These are phyloP conservation scores for Xestia xanthographa DNA, from an alignment of 2,888 invertebrate genomes.

Conservation along the genomic window DNA sequence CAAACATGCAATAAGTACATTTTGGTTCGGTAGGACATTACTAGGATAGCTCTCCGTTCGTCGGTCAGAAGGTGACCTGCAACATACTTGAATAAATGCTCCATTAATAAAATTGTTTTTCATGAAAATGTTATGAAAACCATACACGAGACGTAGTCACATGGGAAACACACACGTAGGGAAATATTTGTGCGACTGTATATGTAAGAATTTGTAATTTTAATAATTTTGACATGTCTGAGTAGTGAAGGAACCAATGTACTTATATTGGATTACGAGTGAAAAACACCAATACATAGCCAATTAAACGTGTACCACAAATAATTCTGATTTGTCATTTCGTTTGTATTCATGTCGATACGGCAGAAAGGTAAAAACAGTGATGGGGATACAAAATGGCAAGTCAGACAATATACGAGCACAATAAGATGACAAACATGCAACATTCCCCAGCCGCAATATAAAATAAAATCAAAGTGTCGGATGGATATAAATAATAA, in stretches of 20 bases:
- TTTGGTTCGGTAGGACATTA: constrained; percentile 72
- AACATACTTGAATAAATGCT: constrained; percentile 78
- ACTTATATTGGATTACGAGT: constrained; percentile 67
- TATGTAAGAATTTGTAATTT: constrained; percentile 59
- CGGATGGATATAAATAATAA: constrained; percentile 86
- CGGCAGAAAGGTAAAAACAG: constrained; percentile 24
- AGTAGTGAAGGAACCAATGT: constrained; percentile 72
- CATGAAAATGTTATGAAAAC: constrained; percentile 43
- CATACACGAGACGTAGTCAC: constrained; percentile 42
- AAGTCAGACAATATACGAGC: constrained; percentile 75
- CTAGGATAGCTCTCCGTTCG: constrained; percentile 74
- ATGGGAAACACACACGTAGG: constrained; percentile 47
- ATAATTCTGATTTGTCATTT: constrained; percentile 72
- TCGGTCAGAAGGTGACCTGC: constrained; percentile 82
- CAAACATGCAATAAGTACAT: constrained; percentile 74
- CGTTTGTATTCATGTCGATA: constrained; percentile 40
- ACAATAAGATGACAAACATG: constrained; percentile 81
- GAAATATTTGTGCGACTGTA: constrained; percentile 57
- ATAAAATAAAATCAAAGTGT: constrained; percentile 85
- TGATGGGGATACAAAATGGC: constrained; percentile 69
- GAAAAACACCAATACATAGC: constrained; percentile 71
- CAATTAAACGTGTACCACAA: constrained; percentile 72
- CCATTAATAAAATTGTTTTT: constrained; percentile 42
- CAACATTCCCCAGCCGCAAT: constrained; percentile 90
- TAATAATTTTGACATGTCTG: constrained; percentile 45